A percentile compares a stretch with the other conserved stretches of the same genome.
Conservation (phyloP, 2,888 invertebrate species). For the Apocheima hispidaria region DNA sequence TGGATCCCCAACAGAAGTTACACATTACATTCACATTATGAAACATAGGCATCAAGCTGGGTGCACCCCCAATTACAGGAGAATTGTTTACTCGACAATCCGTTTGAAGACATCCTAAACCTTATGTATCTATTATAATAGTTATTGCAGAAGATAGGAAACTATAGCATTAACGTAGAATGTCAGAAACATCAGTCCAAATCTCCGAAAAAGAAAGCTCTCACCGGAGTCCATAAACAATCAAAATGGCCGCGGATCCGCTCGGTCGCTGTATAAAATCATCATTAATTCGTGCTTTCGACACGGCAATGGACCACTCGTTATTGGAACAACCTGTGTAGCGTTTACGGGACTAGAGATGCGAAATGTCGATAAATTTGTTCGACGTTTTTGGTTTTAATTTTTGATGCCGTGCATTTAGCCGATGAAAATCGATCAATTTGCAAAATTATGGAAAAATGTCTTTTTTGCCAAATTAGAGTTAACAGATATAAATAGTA, state of each 20-base stretch:
- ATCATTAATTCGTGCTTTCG: constrained; percentile 80
- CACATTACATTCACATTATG: too few relatives aligned
- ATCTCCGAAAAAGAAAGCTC: constrained; percentile 30
- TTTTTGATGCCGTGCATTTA: background rate
- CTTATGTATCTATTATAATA: too few relatives aligned
- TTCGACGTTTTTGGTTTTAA: constrained; percentile 3
- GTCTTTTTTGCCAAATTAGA: too few relatives aligned
- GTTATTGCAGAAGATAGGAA: too few relatives aligned
- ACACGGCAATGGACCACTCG: constrained; percentile 77
- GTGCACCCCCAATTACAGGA: too few relatives aligned
- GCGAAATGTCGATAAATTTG: constrained; percentile 27
- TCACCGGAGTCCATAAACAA: constrained; percentile 34
- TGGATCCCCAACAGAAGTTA: too few relatives aligned
- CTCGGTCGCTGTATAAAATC: constrained; percentile 71
- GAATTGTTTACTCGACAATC: too few relatives aligned
- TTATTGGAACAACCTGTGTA: constrained; percentile 77
- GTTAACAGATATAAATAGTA: too few relatives aligned
- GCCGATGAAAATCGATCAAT: background rate
- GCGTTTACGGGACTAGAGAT: constrained; percentile 46
- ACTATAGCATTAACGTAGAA: background rate
- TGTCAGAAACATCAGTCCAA: constrained; percentile 11
- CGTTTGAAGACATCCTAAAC: too few relatives aligned
- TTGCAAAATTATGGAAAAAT: too few relatives aligned
- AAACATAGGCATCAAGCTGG: too few relatives aligned
- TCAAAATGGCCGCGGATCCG: constrained; percentile 35